phyloP scores from a whole-genome alignment of 2,888 invertebrate species.

The Atethmia centrago region DNA sequence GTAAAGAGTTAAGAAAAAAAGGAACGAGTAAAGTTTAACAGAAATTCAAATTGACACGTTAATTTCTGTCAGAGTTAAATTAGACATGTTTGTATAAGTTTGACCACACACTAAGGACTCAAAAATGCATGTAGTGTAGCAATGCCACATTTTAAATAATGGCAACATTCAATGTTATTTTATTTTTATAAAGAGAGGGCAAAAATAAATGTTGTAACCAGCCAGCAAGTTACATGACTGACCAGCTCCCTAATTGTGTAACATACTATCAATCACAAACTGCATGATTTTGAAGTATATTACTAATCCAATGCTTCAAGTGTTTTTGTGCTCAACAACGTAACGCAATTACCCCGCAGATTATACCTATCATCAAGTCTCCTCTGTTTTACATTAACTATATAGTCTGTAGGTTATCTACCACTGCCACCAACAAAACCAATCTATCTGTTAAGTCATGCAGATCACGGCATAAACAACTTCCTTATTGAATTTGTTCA shows the following conservation, averaged over 20 bases:
- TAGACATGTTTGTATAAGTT: not conserved
- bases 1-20: not conserved
- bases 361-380: not conserved
- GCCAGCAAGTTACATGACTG: not conserved
- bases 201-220: not conserved
- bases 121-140: not conserved
- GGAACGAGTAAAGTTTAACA: not conserved
- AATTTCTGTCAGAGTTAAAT: conserved; percentile 24
- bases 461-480: conserved; percentile 55
- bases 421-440: conserved; percentile 30
- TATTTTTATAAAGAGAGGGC: not conserved
- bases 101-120: conserved; percentile 32
- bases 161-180: not conserved
- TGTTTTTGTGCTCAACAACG: too few relatives aligned
- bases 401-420: not conserved
- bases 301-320: too few relatives aligned
- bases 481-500: conserved; percentile 63
- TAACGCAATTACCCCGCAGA: too few relatives aligned
- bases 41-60: conserved; percentile 16
- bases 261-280: too few relatives aligned
- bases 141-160: conserved; percentile 3
- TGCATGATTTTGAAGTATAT: too few relatives aligned
- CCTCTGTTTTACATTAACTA: not conserved
- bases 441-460: conserved; percentile 64
- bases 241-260: too few relatives aligned